Evolutionary conservation across 2,797 vertebrate genomes (phyloP).

Genomic region (Lycodopsis pacificus): DNA sequence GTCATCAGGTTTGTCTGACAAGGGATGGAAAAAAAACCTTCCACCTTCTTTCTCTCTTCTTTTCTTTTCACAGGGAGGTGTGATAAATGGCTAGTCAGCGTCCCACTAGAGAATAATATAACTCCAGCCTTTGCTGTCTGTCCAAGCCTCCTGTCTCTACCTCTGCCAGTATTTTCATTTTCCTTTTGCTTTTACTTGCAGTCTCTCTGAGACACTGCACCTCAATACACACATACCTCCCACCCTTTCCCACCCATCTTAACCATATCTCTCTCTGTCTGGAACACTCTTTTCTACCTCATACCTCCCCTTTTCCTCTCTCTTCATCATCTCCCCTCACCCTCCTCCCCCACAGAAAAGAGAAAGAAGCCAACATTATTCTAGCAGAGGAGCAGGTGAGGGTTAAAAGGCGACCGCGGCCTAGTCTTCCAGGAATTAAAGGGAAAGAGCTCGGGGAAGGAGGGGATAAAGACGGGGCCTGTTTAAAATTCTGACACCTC

Average conservation of each 20-base stretch:
- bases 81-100: slow-evolving; percentile 80
- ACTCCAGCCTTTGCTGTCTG: slow-evolving; percentile 68
- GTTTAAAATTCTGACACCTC: slow-evolving; percentile 87
- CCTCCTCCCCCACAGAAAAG: slow-evolving; percentile 53
- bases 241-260: slow-evolving; percentile 61
- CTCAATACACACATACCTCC: slow-evolving; percentile 28
- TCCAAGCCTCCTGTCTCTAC: slow-evolving; percentile 62
- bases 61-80: slow-evolving; percentile 66
- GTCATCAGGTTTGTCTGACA: slow-evolving; percentile 81
- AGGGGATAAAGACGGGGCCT: slow-evolving; percentile 82
- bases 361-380: slow-evolving; percentile 80
- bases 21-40: slow-evolving; percentile 50
- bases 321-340: slow-evolving; percentile 55
- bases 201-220: slow-evolving; percentile 41
- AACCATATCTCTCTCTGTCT: slow-evolving; percentile 63
- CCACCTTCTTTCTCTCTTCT: slow-evolving; percentile 47
- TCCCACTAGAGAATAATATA: slow-evolving; percentile 77
- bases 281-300: slow-evolving; percentile 54
- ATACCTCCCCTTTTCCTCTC: slow-evolving; percentile 30
- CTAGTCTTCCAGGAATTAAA: slow-evolving; percentile 84
- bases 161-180: slow-evolving; percentile 67
- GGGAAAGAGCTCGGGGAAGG: slow-evolving; percentile 78
- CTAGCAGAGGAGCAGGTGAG: slow-evolving; percentile 79
- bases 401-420: slow-evolving; percentile 81
- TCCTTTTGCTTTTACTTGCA: slow-evolving; percentile 31